These are phyloP conservation scores for Oxyura jamaicensis DNA, from an alignment of 2,113 vertebrate genomes.

Conservation along the genomic window DNA sequence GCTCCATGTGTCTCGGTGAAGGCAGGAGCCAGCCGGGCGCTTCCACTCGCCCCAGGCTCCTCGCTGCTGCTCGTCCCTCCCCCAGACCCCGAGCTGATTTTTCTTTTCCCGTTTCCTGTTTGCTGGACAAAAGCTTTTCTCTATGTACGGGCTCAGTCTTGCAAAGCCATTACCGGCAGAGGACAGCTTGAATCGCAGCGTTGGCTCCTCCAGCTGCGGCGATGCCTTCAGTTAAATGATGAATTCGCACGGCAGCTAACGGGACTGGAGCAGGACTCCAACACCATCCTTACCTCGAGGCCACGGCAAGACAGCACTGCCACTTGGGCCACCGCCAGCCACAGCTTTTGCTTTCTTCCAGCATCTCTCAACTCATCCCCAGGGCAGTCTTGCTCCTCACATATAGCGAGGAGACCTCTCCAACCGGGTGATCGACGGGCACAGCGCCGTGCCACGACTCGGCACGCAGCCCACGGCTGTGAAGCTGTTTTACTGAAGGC, in stretches of 20 bases:
- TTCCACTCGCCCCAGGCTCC: not conserved
- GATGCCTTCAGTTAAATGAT: not conserved
- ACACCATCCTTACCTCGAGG: not conserved
- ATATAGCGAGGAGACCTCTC: not conserved
- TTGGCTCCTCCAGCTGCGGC: not conserved
- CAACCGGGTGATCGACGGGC: not conserved
- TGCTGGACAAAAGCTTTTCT: not conserved
- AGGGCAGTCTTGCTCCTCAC: not conserved
- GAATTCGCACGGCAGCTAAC: not conserved
- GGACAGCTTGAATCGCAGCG: not conserved
- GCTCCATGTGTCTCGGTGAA: not conserved
- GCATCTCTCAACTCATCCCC: not conserved
- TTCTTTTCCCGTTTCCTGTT: constrained; percentile 69
- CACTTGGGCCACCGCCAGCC: not conserved
- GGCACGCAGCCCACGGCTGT: not conserved
- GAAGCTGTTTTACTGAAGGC: not conserved
- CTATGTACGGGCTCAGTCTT: not conserved
- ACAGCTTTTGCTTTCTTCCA: not conserved
- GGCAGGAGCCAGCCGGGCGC: not conserved
- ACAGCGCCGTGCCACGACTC: not conserved
- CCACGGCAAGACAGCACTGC: not conserved
- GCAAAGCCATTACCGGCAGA: not conserved
- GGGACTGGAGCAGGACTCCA: not conserved
- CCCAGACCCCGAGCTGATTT: constrained; percentile 49
- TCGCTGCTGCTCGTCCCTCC: not conserved